Base-by-base conservation (phyloP, 64 coral and sea anemone genomes). In the Porites australiensis region DNA sequence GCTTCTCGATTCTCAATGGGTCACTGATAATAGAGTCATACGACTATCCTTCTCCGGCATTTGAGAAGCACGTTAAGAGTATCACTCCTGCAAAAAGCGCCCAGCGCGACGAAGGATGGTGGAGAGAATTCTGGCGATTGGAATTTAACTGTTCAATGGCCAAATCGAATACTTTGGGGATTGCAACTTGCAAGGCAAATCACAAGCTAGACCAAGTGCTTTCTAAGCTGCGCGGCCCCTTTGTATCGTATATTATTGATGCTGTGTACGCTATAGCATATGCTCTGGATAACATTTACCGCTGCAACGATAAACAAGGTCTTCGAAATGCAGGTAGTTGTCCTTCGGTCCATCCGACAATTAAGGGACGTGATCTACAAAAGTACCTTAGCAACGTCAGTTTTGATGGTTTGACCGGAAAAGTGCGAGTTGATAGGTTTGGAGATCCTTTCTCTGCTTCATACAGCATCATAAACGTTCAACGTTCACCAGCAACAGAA, bases 231-330 rank as follows among this genome's bases (percentile, higher is more conserved):
- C 77, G 70, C 75, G 78, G 86, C 59, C 64, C 78, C 19, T 79
- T 91, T 10, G 74, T 87, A 18, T 74, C 69, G 18, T 89, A 77
- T 44, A 82, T 95, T 4, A 91, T 95, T 43, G 82, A 91, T 23
- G 88, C 94, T 59, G 88, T 95, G 6, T 91, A 91, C 12, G 82
- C 94, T 18, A 58, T 91, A 1, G 94, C 94, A 3, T 74, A 95
- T 59, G 94, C 94, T 1, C 64, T 95, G 57, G 57, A 91, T 19
- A 70, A 50, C 27, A 87, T 27, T 27, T 13, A 72, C 37, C 79
- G 12, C 18, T 84, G 79, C 5, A 73, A 80, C 45, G 58, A 61
- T 13, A 58, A 66, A 3, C 75, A 87, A 18, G 88, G 73, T 13
- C 27, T 37, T 37, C 27, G 27, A 37, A 37, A 37, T 37, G 27